phyloP scores from a whole-genome alignment of 2,888 invertebrate species.

The Apodemia mormo region DNA sequence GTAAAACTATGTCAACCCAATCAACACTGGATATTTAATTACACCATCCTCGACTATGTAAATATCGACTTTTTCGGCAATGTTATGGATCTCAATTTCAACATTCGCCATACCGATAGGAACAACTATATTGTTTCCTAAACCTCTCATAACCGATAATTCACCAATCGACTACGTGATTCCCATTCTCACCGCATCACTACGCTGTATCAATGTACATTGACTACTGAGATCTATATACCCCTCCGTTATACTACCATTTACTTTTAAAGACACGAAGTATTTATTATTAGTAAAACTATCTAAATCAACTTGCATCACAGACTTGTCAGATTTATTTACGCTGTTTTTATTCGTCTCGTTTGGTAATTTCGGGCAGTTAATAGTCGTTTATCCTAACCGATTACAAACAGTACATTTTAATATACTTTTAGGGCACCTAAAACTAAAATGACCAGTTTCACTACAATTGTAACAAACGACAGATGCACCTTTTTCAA shows the following conservation, averaged over 20 bases:
- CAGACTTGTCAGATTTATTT: neutral
- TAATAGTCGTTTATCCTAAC: conserved; percentile 14
- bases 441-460: conserved; percentile 22
- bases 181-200: neutral
- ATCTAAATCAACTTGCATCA: neutral
- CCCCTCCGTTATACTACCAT: neutral
- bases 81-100: conserved; percentile 4
- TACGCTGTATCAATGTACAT: conserved; percentile 6
- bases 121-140: neutral
- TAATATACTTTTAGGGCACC: conserved; percentile 21
- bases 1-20: conserved; percentile 9
- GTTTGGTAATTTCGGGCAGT: conserved; percentile 7
- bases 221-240: conserved; percentile 17
- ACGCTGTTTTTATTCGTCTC: neutral
- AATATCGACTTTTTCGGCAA: neutral
- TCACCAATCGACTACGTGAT: neutral
- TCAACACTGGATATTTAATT: neutral
- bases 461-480: conserved; percentile 21
- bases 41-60: conserved; percentile 9
- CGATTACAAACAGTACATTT: conserved; percentile 18
- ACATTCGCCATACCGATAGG: neutral
- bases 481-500: neutral
- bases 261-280: neutral
- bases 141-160: neutral
- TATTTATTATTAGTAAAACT: neutral